Evolutionary conservation across 2,797 vertebrate species (phyloP), one percentile per base, ranked within the genome.

Genomic region (Aythya fuligula): DNA sequence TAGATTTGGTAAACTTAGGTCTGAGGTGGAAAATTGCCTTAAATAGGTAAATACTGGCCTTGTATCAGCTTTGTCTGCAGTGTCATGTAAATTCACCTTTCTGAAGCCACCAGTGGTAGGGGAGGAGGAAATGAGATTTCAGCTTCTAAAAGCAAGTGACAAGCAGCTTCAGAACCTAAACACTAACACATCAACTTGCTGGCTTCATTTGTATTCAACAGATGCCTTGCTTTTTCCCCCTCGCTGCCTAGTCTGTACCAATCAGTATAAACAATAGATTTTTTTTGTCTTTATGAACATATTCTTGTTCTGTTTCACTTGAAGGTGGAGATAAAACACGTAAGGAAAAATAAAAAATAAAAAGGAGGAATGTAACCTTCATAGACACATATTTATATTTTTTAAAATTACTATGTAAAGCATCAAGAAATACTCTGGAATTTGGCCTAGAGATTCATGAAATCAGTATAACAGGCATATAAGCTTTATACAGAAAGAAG

Each of bases 201-300:
- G 62, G 56, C 96, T 97, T 97, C 91, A 97, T 97, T 98, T 97
- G 96, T 97, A 97, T 98, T 97, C 98, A 89, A 90, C 41, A 82
- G 95, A 97, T 58, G 92, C 85, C 84, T 94, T 13, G 0, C 36
- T 89, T 94, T 95, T 96, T 93, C 88, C 95, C 88, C 92, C 87
- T 97, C 95, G 66, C 93, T 97, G 97, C 86, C 89, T 96, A 84
- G 92, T 78, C 95, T 96, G 92, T 76, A 77, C 89, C n/a, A 71
- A 98, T 97, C 92, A 91, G 94, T 92, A 92, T 85, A 97, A 97
- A 98, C 96, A 98, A 97, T 97, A 94, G 77, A 94, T 97, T 97
- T 98, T 20, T 45, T 97, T 97, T 96, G 83, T 97, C 94, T 97
- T 92, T 81, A 92, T 87, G 91, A 95, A 94, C 81, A 94, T 93